phyloP scores from a whole-genome alignment of 2,888 invertebrate species.

The Sarcophaga carnaria region DNA sequence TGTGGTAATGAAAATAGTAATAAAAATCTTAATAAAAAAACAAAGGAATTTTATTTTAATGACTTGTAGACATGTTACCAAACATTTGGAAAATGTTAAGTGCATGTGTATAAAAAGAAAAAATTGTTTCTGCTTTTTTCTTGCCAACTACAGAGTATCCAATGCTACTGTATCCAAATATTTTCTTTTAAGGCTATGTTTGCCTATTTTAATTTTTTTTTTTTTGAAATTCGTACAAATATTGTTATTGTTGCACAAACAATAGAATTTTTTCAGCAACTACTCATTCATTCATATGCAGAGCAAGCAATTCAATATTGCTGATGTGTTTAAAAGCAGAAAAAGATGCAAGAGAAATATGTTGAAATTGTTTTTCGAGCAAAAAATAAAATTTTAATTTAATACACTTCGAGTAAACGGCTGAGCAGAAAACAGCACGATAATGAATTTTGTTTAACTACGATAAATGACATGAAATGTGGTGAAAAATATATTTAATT shows the following conservation, averaged over 20 bases:
- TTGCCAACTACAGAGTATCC: too few relatives aligned
- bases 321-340: neutral
- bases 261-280: neutral
- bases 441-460: conserved; percentile 13
- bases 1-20: neutral
- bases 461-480: neutral
- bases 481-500: too few relatives aligned
- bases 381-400: neutral
- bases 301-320: conserved; percentile 3
- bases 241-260: conserved; percentile 5
- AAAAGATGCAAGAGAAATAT: neutral
- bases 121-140: too few relatives aligned
- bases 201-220: too few relatives aligned
- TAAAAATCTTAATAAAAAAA: neutral
- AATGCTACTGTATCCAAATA: too few relatives aligned
- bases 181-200: too few relatives aligned
- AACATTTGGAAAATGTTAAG: too few relatives aligned
- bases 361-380: neutral
- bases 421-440: neutral
- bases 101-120: too few relatives aligned
- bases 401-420: neutral
- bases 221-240: neutral
- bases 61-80: neutral
- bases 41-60: neutral
- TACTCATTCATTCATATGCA: neutral